Conservation (phyloP, 1,140 invertebrate species). For the Brachystomella parvula region DNA sequence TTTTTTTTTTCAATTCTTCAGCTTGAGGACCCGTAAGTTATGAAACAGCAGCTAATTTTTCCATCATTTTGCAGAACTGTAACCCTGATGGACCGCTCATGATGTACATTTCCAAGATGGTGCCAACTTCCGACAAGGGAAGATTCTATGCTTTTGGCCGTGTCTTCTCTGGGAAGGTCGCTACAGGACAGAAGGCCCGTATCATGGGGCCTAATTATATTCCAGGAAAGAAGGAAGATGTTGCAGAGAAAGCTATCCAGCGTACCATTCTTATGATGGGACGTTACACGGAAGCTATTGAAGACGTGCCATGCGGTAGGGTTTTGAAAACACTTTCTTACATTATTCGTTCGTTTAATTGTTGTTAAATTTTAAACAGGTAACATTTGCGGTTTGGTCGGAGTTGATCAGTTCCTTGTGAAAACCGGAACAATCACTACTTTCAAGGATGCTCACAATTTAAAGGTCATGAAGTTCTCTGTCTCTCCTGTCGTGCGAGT, state of each 20-base stretch:
- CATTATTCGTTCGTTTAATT: background rate
- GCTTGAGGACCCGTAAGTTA: background rate
- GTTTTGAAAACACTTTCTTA: conserved; percentile 21
- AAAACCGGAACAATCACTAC: conserved; percentile 99
- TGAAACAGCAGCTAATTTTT: conserved; percentile 6
- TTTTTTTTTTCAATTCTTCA: conserved; percentile 16
- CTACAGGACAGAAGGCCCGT: conserved; percentile 89
- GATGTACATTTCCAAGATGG: conserved; percentile 99
- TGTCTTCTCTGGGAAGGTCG: conserved; percentile 93
- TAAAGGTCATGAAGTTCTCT: conserved; percentile 98
- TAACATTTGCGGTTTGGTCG: conserved; percentile 99
- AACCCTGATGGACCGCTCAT: conserved; percentile 94
- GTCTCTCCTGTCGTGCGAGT: conserved; percentile 99
- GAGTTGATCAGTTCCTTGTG: conserved; percentile 98
- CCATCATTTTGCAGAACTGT: conserved; percentile 61
- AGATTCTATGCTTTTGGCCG: conserved; percentile 99
- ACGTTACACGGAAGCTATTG: conserved; percentile 97
- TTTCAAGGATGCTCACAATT: conserved; percentile 98
- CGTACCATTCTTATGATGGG: conserved; percentile 99
- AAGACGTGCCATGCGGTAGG: conserved; percentile 92
- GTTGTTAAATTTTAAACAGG: conserved; percentile 39
- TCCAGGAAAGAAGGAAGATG: conserved; percentile 97
- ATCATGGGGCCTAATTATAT: conserved; percentile 98
- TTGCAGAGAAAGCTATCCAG: conserved; percentile 98
- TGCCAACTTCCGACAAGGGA: conserved; percentile 98